Evolutionary conservation across 2,797 vertebrate species (phyloP).

Genomic region (Myiotriccus ornatus): DNA sequence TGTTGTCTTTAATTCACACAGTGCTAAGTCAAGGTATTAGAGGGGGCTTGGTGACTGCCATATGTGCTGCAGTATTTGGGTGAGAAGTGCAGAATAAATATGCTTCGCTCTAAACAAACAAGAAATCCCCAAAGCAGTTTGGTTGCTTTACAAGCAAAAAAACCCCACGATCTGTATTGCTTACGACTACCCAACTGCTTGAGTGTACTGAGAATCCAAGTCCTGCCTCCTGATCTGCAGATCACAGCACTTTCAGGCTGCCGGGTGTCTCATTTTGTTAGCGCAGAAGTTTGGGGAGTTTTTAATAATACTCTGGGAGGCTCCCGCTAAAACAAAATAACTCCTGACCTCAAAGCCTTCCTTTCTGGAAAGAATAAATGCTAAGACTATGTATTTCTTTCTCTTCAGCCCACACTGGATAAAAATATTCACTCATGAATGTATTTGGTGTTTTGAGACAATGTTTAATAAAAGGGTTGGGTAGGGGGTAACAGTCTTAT

Average conservation of each 20-base stretch:
- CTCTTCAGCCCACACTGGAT: background rate
- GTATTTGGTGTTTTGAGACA: background rate
- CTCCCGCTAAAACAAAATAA: background rate
- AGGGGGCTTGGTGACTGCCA: background rate
- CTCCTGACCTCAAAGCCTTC: background rate
- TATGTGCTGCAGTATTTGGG: background rate
- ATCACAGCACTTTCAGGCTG: background rate
- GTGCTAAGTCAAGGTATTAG: background rate
- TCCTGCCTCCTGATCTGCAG: slow-evolving; percentile 1
- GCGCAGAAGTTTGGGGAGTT: background rate
- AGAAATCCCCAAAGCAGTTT: background rate
- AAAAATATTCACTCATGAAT: background rate
- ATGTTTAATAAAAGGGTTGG: slow-evolving; percentile 2
- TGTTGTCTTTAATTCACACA: background rate
- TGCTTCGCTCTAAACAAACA: background rate
- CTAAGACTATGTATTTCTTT: background rate
- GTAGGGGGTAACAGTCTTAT: background rate
- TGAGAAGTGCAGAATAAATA: slow-evolving; percentile 32
- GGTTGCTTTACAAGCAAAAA: background rate
- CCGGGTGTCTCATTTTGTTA: background rate
- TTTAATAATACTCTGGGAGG: background rate
- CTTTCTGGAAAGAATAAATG: background rate
- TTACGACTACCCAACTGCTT: background rate
- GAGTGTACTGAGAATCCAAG: background rate
- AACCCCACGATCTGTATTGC: background rate